Percentiles rank a stretch among this genome's conserved stretches.
Conservation (phyloP, 2,888 invertebrate genomes). For the Homarus gammarus region DNA sequence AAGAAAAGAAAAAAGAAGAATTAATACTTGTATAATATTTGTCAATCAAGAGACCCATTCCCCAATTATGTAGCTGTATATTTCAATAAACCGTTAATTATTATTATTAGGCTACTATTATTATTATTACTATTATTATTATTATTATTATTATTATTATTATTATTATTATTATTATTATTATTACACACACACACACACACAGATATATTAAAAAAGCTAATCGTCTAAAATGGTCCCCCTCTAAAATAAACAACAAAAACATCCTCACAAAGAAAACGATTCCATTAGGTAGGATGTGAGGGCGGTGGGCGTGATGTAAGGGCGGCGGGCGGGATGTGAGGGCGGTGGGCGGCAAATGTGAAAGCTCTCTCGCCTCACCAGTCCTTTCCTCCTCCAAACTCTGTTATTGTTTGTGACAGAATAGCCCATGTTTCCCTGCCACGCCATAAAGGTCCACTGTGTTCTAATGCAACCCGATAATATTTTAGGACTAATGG, state of each 20-base stretch:
- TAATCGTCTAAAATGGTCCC: background rate
- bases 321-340: background rate
- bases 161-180: too few relatives aligned
- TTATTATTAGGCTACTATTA: too few relatives aligned
- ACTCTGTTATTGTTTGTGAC: constrained; percentile 17
- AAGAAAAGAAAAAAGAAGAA: too few relatives aligned
- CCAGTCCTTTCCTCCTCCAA: background rate
- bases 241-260: background rate
- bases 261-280: background rate
- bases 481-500: background rate
- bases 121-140: too few relatives aligned
- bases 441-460: background rate
- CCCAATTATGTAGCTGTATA: too few relatives aligned
- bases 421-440: constrained; percentile 6
- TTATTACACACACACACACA: constrained; percentile 3
- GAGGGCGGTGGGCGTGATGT: background rate
- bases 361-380: background rate
- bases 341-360: constrained; percentile 11
- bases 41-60: too few relatives aligned
- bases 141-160: too few relatives aligned
- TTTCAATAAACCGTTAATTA: too few relatives aligned
- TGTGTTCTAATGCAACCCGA: background rate
- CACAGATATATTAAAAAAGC: background rate
- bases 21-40: too few relatives aligned
- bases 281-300: background rate